Evolutionary conservation across 2,113 vertebrate genomes (phyloP).

Genomic region (Archilochus colubris): DNA sequence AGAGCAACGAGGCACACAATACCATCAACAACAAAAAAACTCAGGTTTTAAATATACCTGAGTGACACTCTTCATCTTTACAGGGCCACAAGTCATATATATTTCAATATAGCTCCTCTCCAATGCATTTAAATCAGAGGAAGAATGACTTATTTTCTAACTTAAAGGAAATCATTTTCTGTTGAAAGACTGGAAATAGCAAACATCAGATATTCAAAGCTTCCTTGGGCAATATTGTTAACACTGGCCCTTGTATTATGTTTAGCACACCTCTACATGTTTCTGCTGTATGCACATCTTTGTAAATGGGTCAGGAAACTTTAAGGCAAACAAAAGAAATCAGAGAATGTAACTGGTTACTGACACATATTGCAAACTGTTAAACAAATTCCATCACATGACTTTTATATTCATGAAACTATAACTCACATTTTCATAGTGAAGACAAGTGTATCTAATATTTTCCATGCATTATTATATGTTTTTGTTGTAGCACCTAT

Average conservation of each 20-base stretch:
- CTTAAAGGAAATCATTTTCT: not conserved
- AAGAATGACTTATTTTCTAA: not conserved
- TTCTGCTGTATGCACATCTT: not conserved
- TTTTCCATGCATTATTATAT: not conserved
- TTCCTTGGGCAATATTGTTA: not conserved
- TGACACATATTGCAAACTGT: not conserved
- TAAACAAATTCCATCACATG: not conserved
- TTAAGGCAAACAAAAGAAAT: not conserved
- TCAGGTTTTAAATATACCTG: not conserved
- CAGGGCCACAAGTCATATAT: not conserved
- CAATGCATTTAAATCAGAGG: not conserved
- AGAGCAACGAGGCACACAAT: not conserved
- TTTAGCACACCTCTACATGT: not conserved
- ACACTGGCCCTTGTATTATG: not conserved
- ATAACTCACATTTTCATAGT: not conserved
- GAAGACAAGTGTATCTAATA: not conserved
- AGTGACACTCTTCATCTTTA: not conserved
- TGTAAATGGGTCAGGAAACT: not conserved
- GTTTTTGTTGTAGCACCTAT: not conserved
- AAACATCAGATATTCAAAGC: not conserved
- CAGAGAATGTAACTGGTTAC: not conserved
- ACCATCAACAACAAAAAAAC: not conserved
- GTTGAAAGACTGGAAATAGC: not conserved
- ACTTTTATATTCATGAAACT: not conserved
- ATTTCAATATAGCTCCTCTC: not conserved